Evolutionary conservation across 2,888 invertebrate genomes (phyloP).

Genomic region (Myopa tessellatipennis): DNA sequence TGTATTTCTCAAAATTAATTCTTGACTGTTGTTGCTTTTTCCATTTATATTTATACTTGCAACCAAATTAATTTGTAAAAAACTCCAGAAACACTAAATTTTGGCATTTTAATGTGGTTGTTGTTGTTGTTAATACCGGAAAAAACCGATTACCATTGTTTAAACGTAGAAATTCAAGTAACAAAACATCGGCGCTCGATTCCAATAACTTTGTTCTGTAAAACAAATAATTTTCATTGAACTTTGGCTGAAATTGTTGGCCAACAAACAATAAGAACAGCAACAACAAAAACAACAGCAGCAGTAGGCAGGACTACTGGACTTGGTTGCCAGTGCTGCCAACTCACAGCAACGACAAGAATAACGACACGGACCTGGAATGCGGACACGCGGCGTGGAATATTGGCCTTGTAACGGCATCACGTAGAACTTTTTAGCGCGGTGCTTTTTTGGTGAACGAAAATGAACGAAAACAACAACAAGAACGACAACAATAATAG

Average conservation of each 20-base stretch:
- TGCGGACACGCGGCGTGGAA: neutral
- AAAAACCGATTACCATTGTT: neutral
- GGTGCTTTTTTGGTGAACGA: neutral
- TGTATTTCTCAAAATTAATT: too few relatives aligned
- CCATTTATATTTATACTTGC: too few relatives aligned
- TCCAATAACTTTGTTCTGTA: constrained; percentile 29
- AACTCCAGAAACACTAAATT: neutral
- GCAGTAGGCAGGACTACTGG: neutral
- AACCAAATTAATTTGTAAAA: neutral
- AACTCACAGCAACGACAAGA: neutral
- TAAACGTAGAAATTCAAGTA: constrained; percentile 9
- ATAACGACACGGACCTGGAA: neutral
- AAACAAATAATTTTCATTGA: constrained; percentile 31
- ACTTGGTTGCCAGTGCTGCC: neutral
- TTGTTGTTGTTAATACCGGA: neutral
- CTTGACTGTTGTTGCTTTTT: too few relatives aligned
- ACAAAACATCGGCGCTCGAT: constrained; percentile 17
- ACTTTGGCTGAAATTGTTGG: constrained; percentile 3
- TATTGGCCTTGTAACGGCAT: neutral
- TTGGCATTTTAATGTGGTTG: neutral
- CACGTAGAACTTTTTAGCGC: constrained; percentile 11
- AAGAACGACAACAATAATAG: neutral
- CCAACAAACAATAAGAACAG: neutral
- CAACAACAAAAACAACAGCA: neutral
- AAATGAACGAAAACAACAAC: neutral